Evolutionary conservation across 1,140 invertebrate species (phyloP), one percentile per base, ranked within the genome.

Genomic region (Macrobrachium nipponense): DNA sequence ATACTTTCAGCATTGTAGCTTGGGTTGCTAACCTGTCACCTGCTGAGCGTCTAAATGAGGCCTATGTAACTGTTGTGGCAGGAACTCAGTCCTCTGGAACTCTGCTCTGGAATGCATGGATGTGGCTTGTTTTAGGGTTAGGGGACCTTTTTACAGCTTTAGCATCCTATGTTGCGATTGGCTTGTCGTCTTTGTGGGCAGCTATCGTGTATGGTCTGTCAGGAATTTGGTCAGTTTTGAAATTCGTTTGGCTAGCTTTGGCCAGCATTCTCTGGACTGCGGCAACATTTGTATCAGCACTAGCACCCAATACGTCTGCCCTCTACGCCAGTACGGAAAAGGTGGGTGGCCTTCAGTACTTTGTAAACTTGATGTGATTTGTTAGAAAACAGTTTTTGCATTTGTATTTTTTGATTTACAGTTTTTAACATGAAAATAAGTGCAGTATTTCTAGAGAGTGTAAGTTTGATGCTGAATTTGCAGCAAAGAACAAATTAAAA

Each of bases 161-260:
- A 20, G 68, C 75, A 15, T 75, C 84, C 43, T 62, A 2, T 80
- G 10, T 62, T 76, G 51, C 73, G 77, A 62, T 60, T 80, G 18
- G 59, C 72, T 23, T 80, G 58, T 27, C 27, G 61, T 59, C 66
- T 86, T 51, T 51, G 51, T 51, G 51, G 51, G 51, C 51, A 51
- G 51, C 51, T 51, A 51, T 51, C 8, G 12, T 12, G 12, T 51
- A 51, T 51, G 51, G 7, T 51, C 8, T 80, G 43, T 80, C 84
- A 44, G 84, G 84, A 80, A 68, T 86, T 20, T 86, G 84, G 84
- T 80, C 77, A 73, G n/a, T 73, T 68, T 78, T 86, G 75, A 59
- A 27, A 36, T 86, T 80, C 77, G 51, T 75, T 20, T 60, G 72
- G 20, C 59, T 72, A 59, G 68, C 77, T n/a, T 73, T 43, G 44